These are phyloP conservation scores for Sialis lutaria DNA, from an alignment of 2,888 invertebrate genomes.

Conservation along the genomic window DNA sequence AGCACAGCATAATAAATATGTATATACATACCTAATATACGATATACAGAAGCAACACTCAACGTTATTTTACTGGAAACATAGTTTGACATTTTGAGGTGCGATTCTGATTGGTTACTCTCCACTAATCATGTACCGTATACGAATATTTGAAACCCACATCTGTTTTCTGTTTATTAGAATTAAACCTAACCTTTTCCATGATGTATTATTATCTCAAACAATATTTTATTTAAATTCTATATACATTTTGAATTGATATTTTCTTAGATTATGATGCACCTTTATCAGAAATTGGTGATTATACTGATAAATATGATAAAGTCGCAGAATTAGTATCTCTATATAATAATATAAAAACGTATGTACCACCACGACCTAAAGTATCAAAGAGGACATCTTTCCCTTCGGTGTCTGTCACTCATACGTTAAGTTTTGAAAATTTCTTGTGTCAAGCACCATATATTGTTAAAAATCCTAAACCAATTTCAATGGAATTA, in stretches of 20 bases:
- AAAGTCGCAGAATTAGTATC: conserved; percentile 36
- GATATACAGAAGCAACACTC: no score
- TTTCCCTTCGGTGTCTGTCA: conserved; percentile 17
- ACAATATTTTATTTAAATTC: conserved; percentile 21
- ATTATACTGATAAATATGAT: conserved; percentile 69
- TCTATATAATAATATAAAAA: conserved; percentile 15
- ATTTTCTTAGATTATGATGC: conserved; percentile 60
- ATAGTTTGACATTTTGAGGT: no score
- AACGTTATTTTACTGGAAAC: no score
- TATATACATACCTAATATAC: no score
- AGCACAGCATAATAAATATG: no score
- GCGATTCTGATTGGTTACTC: no score
- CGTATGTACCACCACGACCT: conserved; percentile 20
- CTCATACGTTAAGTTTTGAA: conserved; percentile 4
- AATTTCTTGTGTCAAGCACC: neutral
- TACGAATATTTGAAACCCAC: no score
- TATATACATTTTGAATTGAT: no score
- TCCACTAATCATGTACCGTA: no score
- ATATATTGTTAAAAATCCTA: neutral
- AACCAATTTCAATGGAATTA: conserved; percentile 18
- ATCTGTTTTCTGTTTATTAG: no score
- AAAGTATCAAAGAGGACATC: conserved; percentile 16
- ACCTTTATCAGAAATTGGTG: conserved; percentile 76
- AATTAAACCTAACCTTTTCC: no score
- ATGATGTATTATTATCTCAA: no score